Evolutionary conservation across 2,797 vertebrate species (phyloP), one percentile per base, ranked within the genome.

Genomic region (Molossus alvarezi): DNA sequence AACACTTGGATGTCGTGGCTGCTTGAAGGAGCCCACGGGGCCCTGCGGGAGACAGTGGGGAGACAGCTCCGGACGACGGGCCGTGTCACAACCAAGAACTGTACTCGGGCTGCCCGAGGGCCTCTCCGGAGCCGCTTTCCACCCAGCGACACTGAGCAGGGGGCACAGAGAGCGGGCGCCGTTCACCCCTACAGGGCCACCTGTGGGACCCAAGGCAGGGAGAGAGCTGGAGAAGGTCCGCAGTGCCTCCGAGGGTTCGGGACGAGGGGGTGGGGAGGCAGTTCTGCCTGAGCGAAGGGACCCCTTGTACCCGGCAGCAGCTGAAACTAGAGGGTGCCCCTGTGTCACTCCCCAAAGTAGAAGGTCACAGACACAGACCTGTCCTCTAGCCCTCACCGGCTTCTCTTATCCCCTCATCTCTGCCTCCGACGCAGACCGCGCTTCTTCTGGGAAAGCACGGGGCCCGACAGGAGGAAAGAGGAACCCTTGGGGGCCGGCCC

Each of bases 361-460:
- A 75, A 51, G 37, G 37, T 33, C 45, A 14, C 0, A 14, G 17
- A 18, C 15, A 18, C 48, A 60, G 33, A 20, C 9, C 60, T 71
- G 60, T 20, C 10, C 33, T 55, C 41, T 13, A 7, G n/a, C 0
- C 0, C 55, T n/a, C 76, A 58, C 33, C 37, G 9, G n/a, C 1
- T 79, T 23, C 33, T 81, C 13, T 83, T 51, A n/a, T 55, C 75
- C 15, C 27, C 23, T 58, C 51, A 23, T 45, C 64, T 60, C 27
- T 33, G 37, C 23, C 88, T 48, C 57, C 79, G 20, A 85, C 10
- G 37, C 71, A 48, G 58, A 69, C 53, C 17, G 18, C 15, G 14
- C 15, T 65, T 88, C 85, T n/a, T 55, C 27, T 1, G 37, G 51
- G 67, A 58, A 41, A 84, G 18, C 5, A 6, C 13, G 20, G 15